phyloP scores from a whole-genome alignment of 2,797 vertebrate species.

The Enteromius anoplus region DNA sequence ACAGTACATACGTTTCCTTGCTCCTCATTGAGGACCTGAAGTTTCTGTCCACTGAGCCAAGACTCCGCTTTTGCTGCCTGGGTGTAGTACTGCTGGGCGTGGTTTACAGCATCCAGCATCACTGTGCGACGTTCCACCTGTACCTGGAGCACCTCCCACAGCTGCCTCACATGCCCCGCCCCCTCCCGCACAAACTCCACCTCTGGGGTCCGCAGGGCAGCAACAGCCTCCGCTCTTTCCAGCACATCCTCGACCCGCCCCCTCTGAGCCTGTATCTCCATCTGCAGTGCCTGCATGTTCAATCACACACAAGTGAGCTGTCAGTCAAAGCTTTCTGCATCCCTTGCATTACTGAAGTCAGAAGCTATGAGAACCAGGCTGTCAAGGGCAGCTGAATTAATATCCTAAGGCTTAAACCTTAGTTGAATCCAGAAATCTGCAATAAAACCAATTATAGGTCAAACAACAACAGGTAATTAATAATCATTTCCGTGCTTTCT shows the following conservation, averaged over 20 bases:
- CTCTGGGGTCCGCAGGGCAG: slow-evolving; percentile 80
- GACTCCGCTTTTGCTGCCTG: slow-evolving; percentile 90
- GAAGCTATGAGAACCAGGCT: neutral
- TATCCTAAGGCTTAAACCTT: neutral
- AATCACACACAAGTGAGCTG: slow-evolving; percentile 2
- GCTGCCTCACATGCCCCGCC: slow-evolving; percentile 77
- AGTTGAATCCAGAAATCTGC: neutral
- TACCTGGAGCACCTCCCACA: slow-evolving; percentile 86
- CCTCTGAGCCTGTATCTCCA: slow-evolving; percentile 89
- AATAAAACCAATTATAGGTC: neutral
- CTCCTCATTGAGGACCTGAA: slow-evolving; percentile 90
- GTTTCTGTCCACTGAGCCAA: slow-evolving; percentile 93
- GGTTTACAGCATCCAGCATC: slow-evolving; percentile 81
- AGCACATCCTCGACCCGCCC: slow-evolving; percentile 86
- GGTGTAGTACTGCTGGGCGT: slow-evolving; percentile 88
- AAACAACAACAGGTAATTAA: neutral
- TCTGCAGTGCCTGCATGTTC: slow-evolving; percentile 83
- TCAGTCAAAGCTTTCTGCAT: neutral
- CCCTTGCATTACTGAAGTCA: neutral
- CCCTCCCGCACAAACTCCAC: slow-evolving; percentile 83
- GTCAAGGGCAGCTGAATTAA: neutral
- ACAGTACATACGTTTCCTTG: slow-evolving; percentile 82
- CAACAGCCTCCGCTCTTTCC: slow-evolving; percentile 79
- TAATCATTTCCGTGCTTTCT: neutral
- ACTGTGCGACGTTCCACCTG: slow-evolving; percentile 82